Base-by-base conservation (phyloP, 1,140 invertebrate genomes). In the Metaphire vulgaris region DNA sequence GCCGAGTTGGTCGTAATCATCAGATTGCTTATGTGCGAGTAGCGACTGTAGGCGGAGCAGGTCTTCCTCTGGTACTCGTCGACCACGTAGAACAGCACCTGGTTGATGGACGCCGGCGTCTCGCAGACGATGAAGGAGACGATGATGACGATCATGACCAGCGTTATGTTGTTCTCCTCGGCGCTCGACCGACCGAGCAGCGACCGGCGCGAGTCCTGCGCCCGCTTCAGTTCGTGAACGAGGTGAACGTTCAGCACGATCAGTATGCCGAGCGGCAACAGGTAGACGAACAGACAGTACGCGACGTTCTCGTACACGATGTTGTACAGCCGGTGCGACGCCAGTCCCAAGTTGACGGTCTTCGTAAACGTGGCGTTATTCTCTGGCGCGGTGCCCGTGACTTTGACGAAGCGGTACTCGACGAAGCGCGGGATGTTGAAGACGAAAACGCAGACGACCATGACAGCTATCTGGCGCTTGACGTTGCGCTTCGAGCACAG, bases 361-460 rank as follows among this genome's bases (percentile, higher is more conserved):
- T n/a, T n/a, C n/a, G n/a, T n/a, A n/a, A n/a, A n/a, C n/a, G n/a
- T n/a, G n/a, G n/a, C n/a, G n/a, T n/a, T n/a, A n/a, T n/a, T n/a
- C n/a, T n/a, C n/a, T n/a, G n/a, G n/a, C n/a, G n/a, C n/a, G n/a
- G n/a, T n/a, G n/a, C n/a, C n/a, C n/a, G n/a, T n/a, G n/a, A n/a
- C n/a, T 1, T 72, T 33, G 15, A 33, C 31, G 73, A 69, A 75
- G 67, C 68, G 29, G 56, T 69, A 78, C 56, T 78, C 77, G 33
- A 78, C 71, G 56, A 78, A 76, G 67, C 74, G 74, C 26, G 77
- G 77, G 28, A 72, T 76, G 69, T 78, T 78, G 69, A 71, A 78
- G 32, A 78, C 30, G 2, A 76, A 31, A 21, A 78, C 32, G 0
- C 33, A 32, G 0, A 41, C 33, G 16, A 33, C 56, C 14, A 78